Percentiles rank a stretch among this genome's conserved stretches.
Evolutionary conservation across 2,888 invertebrate species (phyloP).

Genomic region (Iselma pallidipennis): DNA sequence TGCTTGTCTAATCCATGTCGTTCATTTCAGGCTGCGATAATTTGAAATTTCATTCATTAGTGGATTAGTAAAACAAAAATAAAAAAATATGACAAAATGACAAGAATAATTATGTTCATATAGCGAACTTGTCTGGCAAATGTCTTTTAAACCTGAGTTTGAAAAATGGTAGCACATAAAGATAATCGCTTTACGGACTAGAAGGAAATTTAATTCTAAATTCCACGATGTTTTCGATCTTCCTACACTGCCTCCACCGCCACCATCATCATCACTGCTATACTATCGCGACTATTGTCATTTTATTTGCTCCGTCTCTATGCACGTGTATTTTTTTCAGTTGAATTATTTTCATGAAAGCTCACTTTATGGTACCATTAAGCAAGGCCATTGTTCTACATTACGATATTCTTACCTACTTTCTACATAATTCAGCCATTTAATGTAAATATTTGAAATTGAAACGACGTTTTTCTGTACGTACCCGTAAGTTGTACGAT

Average conservation of each 20-base stretch:
- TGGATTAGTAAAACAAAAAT: slow-evolving; percentile 2
- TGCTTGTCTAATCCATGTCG: background rate
- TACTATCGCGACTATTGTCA: no score
- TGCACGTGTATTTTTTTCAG: background rate
- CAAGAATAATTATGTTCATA: slow-evolving; percentile 43
- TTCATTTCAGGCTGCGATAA: slow-evolving; percentile 4
- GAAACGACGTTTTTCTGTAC: slow-evolving; percentile 2
- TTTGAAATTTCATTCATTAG: slow-evolving; percentile 20
- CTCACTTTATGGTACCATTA: slow-evolving; percentile 25
- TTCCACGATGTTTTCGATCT: slow-evolving; percentile 35
- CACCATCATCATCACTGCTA: slow-evolving; percentile 24
- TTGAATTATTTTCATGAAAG: slow-evolving; percentile 24
- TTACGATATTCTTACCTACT: slow-evolving; percentile 19
- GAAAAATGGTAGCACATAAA: slow-evolving; percentile 41
- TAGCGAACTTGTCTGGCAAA: slow-evolving; percentile 39
- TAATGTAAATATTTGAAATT: slow-evolving; percentile 10
- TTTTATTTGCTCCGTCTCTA: slow-evolving; percentile 18
- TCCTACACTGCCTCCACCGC: slow-evolving; percentile 17
- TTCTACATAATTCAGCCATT: slow-evolving; percentile 19
- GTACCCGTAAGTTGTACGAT: background rate
- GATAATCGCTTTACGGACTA: slow-evolving; percentile 41
- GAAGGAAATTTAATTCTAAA: slow-evolving; percentile 42
- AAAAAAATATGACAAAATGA: slow-evolving; percentile 31
- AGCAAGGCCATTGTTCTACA: slow-evolving; percentile 18
- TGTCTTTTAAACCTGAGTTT: slow-evolving; percentile 41